A percentile compares a stretch with the other conserved stretches of the same genome.
phyloP scores from a whole-genome alignment of 1,140 invertebrate genomes.

The Platorchestia sp. region DNA sequence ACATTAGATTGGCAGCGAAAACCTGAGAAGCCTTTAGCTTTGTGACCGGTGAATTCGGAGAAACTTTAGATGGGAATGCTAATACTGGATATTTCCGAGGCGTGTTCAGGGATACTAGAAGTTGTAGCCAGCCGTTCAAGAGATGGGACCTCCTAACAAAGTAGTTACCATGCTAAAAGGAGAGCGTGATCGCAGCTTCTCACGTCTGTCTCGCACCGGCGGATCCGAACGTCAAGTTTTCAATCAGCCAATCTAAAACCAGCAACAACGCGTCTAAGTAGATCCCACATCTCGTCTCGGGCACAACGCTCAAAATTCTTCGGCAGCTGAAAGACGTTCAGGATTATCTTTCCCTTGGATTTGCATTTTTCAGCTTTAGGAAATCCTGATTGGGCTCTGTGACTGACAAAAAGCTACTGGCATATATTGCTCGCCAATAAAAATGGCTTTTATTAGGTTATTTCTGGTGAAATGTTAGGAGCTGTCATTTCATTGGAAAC shows the following conservation, averaged over 20 bases:
- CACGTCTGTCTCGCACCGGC: background rate
- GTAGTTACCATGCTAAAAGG: slow-evolving; percentile 42
- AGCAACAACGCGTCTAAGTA: background rate
- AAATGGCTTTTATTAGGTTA: background rate
- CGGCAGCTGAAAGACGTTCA: background rate
- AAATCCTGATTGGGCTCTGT: background rate
- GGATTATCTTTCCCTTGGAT: background rate
- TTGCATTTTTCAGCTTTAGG: background rate
- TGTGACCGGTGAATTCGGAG: background rate
- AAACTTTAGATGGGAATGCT: slow-evolving; percentile 45
- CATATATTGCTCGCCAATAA: background rate
- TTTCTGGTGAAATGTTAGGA: background rate
- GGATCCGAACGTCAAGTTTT: background rate
- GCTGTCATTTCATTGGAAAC: background rate
- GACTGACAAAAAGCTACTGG: background rate
- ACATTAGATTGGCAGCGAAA: background rate
- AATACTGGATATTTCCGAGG: background rate
- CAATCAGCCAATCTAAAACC: slow-evolving; percentile 49
- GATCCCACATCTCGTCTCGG: background rate
- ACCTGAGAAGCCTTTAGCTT: background rate
- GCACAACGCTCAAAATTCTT: background rate
- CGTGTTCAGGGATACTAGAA: background rate
- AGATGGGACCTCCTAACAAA: background rate
- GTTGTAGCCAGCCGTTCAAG: background rate
- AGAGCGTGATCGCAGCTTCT: background rate